phyloP scores from a whole-genome alignment of 2,797 vertebrate genomes.

The Poeciliopsis turneri region DNA sequence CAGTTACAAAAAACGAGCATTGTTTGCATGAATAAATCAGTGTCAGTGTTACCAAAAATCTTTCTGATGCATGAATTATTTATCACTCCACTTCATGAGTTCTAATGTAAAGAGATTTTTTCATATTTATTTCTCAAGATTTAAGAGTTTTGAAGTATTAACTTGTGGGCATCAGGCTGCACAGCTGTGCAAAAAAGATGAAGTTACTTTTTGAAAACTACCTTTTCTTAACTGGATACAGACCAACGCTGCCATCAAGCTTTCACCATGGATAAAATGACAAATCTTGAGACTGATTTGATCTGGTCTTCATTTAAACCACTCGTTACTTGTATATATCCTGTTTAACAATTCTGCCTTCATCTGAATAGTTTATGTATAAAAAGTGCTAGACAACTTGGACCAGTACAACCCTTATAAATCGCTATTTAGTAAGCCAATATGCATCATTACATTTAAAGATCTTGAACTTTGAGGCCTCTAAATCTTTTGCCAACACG shows the following conservation, averaged over 20 bases:
- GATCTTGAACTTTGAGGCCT: not conserved
- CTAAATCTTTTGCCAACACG: not conserved
- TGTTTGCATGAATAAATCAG: not conserved
- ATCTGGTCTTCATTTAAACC: not conserved
- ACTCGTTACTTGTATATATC: not conserved
- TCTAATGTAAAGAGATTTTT: not conserved
- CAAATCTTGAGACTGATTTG: not conserved
- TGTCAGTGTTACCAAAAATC: not conserved
- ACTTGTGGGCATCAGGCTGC: not conserved
- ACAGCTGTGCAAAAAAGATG: not conserved
- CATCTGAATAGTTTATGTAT: not conserved
- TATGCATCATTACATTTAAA: not conserved
- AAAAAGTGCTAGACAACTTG: not conserved
- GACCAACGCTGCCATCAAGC: not conserved
- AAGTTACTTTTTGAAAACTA: not conserved
- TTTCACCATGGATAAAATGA: not conserved
- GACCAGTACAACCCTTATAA: not conserved
- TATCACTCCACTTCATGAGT: not conserved
- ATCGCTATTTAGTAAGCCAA: not conserved
- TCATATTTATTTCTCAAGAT: not conserved
- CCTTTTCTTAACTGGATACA: not conserved
- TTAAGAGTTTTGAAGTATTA: not conserved
- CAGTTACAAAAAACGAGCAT: not conserved
- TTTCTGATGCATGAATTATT: not conserved
- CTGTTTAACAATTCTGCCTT: not conserved